Evolutionary conservation across 1,140 invertebrate genomes (phyloP).

Genomic region (Drosophila sulfurigaster): DNA sequence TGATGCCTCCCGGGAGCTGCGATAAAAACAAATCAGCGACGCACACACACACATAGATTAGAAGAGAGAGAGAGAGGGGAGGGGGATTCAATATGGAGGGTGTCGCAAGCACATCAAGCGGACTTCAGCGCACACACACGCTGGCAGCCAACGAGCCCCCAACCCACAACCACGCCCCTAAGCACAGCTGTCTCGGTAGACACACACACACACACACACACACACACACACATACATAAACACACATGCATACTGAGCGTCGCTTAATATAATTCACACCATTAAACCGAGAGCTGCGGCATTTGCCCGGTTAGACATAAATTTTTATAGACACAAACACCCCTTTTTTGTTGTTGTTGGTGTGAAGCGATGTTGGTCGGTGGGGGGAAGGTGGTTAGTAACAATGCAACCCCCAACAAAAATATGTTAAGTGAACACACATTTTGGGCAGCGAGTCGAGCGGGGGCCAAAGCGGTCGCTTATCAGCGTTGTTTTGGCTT

Average conservation of each 20-base stretch:
- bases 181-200: conserved; percentile 43
- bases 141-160: background rate
- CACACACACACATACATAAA: conserved; percentile 12
- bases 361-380: too few species aligned
- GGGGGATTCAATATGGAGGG: conserved; percentile 38
- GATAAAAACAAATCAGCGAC: conserved; percentile 81
- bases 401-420: conserved; percentile 14
- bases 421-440: conserved; percentile 74
- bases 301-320: conserved; percentile 73
- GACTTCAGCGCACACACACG: background rate
- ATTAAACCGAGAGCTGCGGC: conserved; percentile 79
- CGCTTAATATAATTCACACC: conserved; percentile 82
- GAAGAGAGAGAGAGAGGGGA: background rate
- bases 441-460: conserved; percentile 30
- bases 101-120: conserved; percentile 33
- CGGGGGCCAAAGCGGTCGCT: conserved; percentile 36
- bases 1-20: conserved; percentile 80
- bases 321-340: conserved; percentile 81
- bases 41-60: conserved; percentile 44
- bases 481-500: conserved; percentile 72
- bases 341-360: conserved; percentile 27
- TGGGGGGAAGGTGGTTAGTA: conserved; percentile 7
- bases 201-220: conserved; percentile 26
- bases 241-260: conserved; percentile 38
- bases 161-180: conserved; percentile 31